Conservation (phyloP, 2,888 invertebrate species). For the Nomada fabriciana region DNA sequence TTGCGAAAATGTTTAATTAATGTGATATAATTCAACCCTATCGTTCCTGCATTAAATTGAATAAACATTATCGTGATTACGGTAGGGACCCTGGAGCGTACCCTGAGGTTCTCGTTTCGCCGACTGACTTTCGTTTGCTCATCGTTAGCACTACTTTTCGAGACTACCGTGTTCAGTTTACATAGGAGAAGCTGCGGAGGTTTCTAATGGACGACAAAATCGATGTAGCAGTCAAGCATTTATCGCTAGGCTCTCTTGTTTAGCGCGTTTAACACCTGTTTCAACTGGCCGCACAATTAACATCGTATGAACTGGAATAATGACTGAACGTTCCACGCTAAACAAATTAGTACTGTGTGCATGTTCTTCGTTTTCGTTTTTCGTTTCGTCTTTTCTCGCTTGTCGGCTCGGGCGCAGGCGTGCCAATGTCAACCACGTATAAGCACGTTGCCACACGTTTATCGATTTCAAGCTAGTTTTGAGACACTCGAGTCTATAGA, state of each 20-base stretch:
- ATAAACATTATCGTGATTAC: not conserved
- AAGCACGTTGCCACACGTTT: conserved; percentile 65
- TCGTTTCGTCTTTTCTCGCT: conserved; percentile 33
- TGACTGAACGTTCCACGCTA: conserved; percentile 67
- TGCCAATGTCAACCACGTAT: conserved; percentile 60
- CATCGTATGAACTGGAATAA: conserved; percentile 67
- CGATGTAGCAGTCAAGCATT: conserved; percentile 63
- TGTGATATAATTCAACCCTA: no score
- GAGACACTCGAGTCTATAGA: conserved; percentile 16
- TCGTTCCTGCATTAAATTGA: not conserved
- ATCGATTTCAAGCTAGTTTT: conserved; percentile 66
- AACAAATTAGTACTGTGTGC: conserved; percentile 74
- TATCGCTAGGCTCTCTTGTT: conserved; percentile 72
- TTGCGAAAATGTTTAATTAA: no score
- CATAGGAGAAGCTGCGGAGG: conserved; percentile 41
- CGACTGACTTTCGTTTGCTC: conserved; percentile 47
- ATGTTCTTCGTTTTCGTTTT: conserved; percentile 41
- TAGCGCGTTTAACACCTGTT: conserved; percentile 76
- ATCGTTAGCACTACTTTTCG: conserved; percentile 59
- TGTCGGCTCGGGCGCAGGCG: conserved; percentile 69
- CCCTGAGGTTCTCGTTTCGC: conserved; percentile 20
- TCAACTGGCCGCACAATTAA: conserved; percentile 74
- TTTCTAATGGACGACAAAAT: conserved; percentile 66
- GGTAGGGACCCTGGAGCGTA: not conserved
- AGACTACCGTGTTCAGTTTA: conserved; percentile 41